These are phyloP conservation scores for Pissodes strobi DNA, from an alignment of 1,140 invertebrate species.

Conservation along the genomic window DNA sequence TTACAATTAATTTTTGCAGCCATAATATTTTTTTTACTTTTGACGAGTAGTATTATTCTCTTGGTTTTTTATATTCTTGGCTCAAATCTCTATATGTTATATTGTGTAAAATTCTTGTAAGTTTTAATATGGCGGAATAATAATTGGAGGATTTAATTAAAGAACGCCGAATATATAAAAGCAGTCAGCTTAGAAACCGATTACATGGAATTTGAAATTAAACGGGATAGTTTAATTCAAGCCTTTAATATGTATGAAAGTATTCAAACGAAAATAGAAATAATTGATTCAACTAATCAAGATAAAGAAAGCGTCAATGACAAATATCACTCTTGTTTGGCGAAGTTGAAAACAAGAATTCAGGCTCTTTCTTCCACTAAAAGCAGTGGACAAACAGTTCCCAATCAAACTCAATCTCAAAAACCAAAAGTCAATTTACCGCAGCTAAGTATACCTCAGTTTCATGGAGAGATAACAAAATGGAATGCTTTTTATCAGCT, in stretches of 20 bases:
- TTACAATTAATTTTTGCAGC: no score
- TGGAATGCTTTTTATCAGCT: no score
- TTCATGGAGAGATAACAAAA: neutral
- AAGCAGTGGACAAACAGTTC: neutral
- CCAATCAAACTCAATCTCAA: neutral
- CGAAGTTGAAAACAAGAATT: neutral
- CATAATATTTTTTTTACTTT: no score
- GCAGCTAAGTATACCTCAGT: neutral
- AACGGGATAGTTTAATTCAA: neutral
- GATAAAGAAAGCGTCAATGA: neutral
- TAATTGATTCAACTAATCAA: neutral
- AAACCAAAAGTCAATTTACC: neutral
- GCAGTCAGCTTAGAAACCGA: neutral
- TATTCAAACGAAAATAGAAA: no score
- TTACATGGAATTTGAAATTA: neutral
- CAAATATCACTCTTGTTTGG: neutral
- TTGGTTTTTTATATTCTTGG: neutral
- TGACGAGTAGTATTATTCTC: neutral
- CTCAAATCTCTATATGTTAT: neutral
- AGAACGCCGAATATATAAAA: neutral
- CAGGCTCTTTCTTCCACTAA: neutral
- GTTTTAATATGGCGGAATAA: neutral
- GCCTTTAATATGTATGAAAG: neutral
- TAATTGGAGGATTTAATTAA: neutral
- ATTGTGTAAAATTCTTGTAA: neutral